Conservation (phyloP, 2,113 vertebrate species). For the Rhabdomys dilectus region DNA sequence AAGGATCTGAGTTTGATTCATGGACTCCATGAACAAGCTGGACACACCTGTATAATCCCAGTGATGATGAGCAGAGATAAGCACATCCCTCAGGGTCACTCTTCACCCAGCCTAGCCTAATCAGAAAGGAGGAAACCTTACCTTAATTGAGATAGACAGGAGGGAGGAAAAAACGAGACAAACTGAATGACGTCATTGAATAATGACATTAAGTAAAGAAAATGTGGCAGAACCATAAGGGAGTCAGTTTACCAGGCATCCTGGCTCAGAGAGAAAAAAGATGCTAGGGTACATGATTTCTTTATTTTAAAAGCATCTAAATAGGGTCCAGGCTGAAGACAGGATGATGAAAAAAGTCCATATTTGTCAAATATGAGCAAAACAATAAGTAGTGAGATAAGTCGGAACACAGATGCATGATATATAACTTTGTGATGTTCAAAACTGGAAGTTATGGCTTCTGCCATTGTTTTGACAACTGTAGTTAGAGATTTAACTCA, state of each 20-base stretch:
- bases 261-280: neutral
- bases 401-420: neutral
- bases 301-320: neutral
- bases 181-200: neutral
- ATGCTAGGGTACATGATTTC: neutral
- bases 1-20: no score
- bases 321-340: neutral
- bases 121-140: neutral
- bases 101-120: neutral
- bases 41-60: neutral
- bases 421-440: neutral
- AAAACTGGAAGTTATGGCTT: neutral
- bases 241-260: neutral
- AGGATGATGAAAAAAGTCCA: neutral
- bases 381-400: neutral
- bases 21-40: neutral
- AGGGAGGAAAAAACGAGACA: neutral
- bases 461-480: neutral
- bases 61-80: neutral
- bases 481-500: neutral
- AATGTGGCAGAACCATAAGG: neutral
- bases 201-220: neutral
- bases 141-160: neutral
- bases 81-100: neutral
- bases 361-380: neutral